A percentile compares a stretch with the other conserved stretches of the same genome.
Conservation (phyloP, 2,888 invertebrate genomes). For the Drosophila greeni region DNA sequence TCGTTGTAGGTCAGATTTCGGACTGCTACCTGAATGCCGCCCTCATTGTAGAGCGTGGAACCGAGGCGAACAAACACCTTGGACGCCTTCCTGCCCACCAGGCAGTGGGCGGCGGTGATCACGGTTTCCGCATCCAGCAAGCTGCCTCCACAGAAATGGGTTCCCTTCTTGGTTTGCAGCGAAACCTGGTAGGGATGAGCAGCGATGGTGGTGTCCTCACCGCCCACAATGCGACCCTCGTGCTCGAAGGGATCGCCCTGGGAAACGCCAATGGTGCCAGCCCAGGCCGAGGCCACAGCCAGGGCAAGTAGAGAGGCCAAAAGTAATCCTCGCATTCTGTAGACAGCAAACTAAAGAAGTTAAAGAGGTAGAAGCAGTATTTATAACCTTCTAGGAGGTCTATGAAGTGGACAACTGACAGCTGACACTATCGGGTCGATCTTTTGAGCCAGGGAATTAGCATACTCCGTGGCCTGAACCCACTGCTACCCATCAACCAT, state of each 20-base stretch:
- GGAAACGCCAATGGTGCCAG: constrained; percentile 40
- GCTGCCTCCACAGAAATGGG: constrained; percentile 80
- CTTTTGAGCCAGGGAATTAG: constrained; percentile 28
- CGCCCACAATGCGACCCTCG: constrained; percentile 79
- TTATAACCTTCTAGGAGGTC: constrained; percentile 26
- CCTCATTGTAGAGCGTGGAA: constrained; percentile 67
- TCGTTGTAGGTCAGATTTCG: constrained; percentile 62
- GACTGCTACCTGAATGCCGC: constrained; percentile 74
- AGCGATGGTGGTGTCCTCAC: constrained; percentile 76
- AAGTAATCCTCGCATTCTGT: constrained; percentile 30
- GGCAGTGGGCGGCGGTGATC: constrained; percentile 79
- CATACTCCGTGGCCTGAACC: constrained; percentile 12
- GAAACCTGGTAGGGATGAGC: constrained; percentile 79
- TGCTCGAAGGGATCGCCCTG: constrained; percentile 40
- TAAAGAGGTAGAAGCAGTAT: constrained; percentile 1
- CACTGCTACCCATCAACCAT: background rate
- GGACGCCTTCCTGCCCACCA: constrained; percentile 37
- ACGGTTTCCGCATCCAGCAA: constrained; percentile 73
- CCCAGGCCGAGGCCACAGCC: constrained; percentile 28
- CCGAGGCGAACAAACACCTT: constrained; percentile 75
- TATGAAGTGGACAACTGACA: constrained; percentile 9
- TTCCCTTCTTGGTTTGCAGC: constrained; percentile 72
- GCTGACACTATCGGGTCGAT: constrained; percentile 29
- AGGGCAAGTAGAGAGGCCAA: constrained; percentile 42
- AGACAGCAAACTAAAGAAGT: constrained; percentile 4